Percentiles rank a stretch among this genome's conserved stretches.
Conservation (phyloP, 1,140 invertebrate genomes). For the Lucilia sericata region DNA sequence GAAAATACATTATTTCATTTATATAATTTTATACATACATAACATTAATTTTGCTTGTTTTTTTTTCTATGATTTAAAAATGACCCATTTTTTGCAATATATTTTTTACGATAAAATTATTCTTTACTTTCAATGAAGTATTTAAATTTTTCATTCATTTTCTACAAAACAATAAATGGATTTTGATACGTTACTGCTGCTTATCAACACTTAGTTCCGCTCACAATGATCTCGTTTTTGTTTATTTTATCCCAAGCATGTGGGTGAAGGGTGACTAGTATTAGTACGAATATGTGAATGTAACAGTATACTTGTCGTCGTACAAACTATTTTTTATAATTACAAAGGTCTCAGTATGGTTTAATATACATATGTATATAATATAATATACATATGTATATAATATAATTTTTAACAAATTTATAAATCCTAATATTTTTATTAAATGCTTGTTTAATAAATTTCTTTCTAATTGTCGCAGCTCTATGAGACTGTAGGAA, state of each 20-base stretch:
- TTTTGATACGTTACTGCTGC: neutral
- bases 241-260: constrained; percentile 50
- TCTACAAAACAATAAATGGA: neutral
- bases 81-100: constrained; percentile 21
- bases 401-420: too few species aligned
- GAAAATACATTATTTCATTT: too few species aligned
- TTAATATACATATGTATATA: neutral
- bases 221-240: constrained; percentile 45
- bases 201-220: constrained; percentile 44
- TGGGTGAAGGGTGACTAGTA: constrained; percentile 61
- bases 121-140: constrained; percentile 11
- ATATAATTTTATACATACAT: too few species aligned
- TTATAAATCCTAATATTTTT: too few species aligned
- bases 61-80: constrained; percentile 2
- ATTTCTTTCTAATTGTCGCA: neutral
- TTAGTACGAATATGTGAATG: neutral
- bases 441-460: neutral
- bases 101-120: constrained; percentile 1
- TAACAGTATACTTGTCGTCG: neutral
- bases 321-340: neutral
- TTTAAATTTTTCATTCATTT: neutral
- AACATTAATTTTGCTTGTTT: neutral
- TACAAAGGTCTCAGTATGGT: neutral
- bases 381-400: neutral
- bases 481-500: neutral